Percentiles rank a stretch among this genome's conserved stretches.
Evolutionary conservation across 1,140 invertebrate genomes (phyloP).

Genomic region (Akabosia matsudoensis): DNA sequence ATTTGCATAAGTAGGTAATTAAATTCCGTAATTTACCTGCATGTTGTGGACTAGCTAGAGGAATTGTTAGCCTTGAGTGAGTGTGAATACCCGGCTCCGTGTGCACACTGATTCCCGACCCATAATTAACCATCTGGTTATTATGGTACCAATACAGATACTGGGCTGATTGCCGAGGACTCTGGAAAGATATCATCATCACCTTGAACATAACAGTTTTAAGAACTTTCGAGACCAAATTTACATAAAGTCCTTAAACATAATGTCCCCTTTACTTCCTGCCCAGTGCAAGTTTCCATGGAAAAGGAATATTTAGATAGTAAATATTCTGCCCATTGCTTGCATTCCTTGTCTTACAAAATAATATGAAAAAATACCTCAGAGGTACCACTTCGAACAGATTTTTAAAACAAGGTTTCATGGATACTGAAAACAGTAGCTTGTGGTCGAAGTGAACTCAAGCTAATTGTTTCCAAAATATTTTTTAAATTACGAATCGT

Average conservation of each 20-base stretch:
- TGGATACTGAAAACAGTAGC: too few species aligned
- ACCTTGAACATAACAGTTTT: background rate
- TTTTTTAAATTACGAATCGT: too few species aligned
- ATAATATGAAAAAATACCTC: too few species aligned
- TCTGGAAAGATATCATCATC: constrained; percentile 22
- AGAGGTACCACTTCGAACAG: too few species aligned
- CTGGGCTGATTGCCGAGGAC: constrained; percentile 41
- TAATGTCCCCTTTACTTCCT: too few species aligned
- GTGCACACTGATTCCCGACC: constrained; percentile 43
- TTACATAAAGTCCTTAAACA: background rate
- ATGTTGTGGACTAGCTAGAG: constrained; percentile 40
- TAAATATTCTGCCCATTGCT: too few species aligned
- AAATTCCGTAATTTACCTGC: constrained; percentile 26
- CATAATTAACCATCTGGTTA: constrained; percentile 49
- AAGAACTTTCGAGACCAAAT: background rate
- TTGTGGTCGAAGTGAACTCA: too few species aligned
- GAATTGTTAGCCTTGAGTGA: constrained; percentile 46
- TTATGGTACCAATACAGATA: constrained; percentile 51
- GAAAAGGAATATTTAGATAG: too few species aligned
- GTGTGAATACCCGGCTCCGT: constrained; percentile 45
- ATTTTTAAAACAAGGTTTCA: too few species aligned
- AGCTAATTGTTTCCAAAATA: too few species aligned
- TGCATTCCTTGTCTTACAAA: too few species aligned
- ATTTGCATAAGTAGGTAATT: background rate
- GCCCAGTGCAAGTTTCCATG: too few species aligned